phyloP scores from a whole-genome alignment of 2,888 invertebrate species.

The Chrysotoxum bicinctum region DNA sequence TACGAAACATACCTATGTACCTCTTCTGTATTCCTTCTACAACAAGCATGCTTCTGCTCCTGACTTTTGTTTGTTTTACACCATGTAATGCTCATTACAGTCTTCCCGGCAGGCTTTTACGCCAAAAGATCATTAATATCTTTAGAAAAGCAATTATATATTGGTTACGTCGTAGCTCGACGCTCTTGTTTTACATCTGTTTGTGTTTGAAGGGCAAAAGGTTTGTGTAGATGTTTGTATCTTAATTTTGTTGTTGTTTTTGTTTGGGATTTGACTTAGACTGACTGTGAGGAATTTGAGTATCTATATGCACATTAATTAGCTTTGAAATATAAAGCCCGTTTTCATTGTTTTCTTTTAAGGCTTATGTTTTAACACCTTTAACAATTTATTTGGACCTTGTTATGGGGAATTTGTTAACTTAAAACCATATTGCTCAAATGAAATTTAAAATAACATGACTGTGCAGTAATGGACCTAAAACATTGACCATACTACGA shows the following conservation, averaged over 20 bases:
- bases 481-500: too few species aligned
- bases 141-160: slow-evolving; percentile 43
- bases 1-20: not conserved
- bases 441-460: too few species aligned
- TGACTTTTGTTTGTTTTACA: slow-evolving; percentile 64
- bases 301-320: not conserved
- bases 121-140: slow-evolving; percentile 59
- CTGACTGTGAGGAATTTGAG: not conserved
- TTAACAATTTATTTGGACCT: too few species aligned
- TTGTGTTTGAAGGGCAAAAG: slow-evolving; percentile 47
- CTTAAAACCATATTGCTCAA: too few species aligned
- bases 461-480: too few species aligned
- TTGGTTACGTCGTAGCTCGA: slow-evolving; percentile 43
- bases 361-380: not conserved
- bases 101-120: slow-evolving; percentile 8
- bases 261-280: not conserved
- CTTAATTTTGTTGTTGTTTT: not conserved
- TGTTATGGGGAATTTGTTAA: too few species aligned
- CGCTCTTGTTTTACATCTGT: slow-evolving; percentile 44
- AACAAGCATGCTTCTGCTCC: slow-evolving; percentile 9
- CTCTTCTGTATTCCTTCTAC: not conserved
- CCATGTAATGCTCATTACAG: slow-evolving; percentile 57
- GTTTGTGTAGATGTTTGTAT: slow-evolving; percentile 4
- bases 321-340: not conserved
- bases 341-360: not conserved